Conservation (phyloP, 1,140 invertebrate genomes). For the Trachelipus rathkii region DNA sequence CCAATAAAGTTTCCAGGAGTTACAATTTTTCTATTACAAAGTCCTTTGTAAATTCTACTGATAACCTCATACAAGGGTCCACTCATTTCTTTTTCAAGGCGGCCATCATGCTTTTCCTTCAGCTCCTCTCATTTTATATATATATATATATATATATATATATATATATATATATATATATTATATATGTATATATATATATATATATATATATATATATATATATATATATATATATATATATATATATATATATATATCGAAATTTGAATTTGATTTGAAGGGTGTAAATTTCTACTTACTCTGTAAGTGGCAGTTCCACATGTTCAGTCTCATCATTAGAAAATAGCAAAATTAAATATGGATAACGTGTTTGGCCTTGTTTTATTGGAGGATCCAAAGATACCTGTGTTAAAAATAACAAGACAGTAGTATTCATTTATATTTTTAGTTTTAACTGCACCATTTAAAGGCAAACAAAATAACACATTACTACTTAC, state of each 20-base stretch:
- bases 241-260: no score
- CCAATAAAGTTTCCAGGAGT: conserved; percentile 81
- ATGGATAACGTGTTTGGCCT: conserved; percentile 93
- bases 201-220: no score
- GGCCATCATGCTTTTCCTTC: conserved; percentile 90
- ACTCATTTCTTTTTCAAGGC: conserved; percentile 81
- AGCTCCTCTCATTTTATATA: conserved; percentile 73
- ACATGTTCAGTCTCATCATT: conserved; percentile 78
- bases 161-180: no score
- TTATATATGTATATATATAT: no score
- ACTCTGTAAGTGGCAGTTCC: conserved; percentile 57
- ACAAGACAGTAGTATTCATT: not conserved
- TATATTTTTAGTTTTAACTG: not conserved
- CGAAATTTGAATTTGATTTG: no score
- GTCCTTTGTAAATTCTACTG: conserved; percentile 91
- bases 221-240: no score
- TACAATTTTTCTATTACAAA: conserved; percentile 91
- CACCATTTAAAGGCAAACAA: not conserved
- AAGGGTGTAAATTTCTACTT: conserved; percentile 1
- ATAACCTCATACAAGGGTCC: conserved; percentile 94
- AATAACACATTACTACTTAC: conserved; percentile 54
- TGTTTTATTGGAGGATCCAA: conserved; percentile 99
- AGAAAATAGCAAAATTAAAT: conserved; percentile 88
- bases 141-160: conserved; percentile 56
- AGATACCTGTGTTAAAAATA: conserved; percentile 60